Evolutionary conservation across 2,797 vertebrate species (phyloP).

Genomic region (Hybognathus amarus): DNA sequence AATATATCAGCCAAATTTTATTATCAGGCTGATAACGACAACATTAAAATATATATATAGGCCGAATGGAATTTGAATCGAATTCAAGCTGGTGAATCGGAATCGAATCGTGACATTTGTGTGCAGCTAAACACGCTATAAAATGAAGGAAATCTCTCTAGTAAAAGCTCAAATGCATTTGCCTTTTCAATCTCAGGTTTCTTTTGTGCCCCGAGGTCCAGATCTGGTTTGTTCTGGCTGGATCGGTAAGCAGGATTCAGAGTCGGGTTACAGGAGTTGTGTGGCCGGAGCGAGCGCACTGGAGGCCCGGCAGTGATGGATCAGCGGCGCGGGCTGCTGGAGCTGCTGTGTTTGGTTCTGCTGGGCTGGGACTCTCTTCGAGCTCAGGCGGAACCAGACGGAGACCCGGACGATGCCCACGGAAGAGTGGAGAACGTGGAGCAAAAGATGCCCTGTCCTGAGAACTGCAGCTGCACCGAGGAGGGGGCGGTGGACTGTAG

Average conservation of each 20-base stretch:
- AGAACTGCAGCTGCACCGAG: conserved; percentile 85
- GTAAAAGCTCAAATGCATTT: no score
- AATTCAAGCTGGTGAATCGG: neutral
- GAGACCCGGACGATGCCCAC: conserved; percentile 65
- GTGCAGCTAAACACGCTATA: neutral
- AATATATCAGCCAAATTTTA: no score
- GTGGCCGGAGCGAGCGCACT: neutral
- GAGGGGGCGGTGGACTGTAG: conserved; percentile 94
- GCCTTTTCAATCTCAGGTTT: neutral
- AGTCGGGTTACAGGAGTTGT: neutral
- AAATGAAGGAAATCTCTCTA: neutral
- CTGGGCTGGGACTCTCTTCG: conserved; percentile 71
- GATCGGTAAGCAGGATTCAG: neutral
- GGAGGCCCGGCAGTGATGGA: conserved; percentile 67
- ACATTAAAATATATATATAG: no score
- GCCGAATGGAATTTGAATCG: neutral
- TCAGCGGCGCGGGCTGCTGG: conserved; percentile 64
- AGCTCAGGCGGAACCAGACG: conserved; percentile 65
- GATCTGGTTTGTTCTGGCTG: neutral
- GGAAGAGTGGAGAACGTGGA: conserved; percentile 53
- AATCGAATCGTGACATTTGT: neutral
- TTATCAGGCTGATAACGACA: no score
- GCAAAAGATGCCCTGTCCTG: conserved; percentile 74
- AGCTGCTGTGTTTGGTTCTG: conserved; percentile 74
- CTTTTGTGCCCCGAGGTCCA: neutral